phyloP scores from a whole-genome alignment of 2,113 vertebrate genomes.

The Zapornia atra region DNA sequence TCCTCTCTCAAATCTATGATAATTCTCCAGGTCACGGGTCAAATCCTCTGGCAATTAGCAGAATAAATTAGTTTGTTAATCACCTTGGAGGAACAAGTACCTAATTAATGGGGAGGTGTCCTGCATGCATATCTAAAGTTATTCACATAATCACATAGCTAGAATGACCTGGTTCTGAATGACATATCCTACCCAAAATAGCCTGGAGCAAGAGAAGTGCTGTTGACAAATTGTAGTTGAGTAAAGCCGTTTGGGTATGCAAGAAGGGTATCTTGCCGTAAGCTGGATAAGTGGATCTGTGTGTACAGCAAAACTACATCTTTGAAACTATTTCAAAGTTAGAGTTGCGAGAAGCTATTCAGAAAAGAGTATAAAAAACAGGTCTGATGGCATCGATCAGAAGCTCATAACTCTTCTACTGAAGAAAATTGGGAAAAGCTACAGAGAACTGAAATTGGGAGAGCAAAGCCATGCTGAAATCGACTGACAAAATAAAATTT shows the following conservation, averaged over 20 bases:
- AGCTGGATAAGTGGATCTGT: not conserved
- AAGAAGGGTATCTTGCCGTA: not conserved
- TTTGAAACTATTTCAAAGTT: constrained; percentile 45
- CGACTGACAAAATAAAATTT: not conserved
- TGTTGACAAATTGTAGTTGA: constrained; percentile 28
- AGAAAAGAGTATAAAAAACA: not conserved
- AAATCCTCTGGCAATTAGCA: not conserved
- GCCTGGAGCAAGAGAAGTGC: constrained; percentile 29
- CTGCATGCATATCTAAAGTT: not conserved
- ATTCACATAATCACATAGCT: not conserved
- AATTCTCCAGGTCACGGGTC: not conserved
- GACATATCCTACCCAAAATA: constrained; percentile 23
- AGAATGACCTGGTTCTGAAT: constrained; percentile 29
- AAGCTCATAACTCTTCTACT: not conserved
- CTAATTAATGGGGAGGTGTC: constrained; percentile 27
- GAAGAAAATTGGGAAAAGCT: not conserved
- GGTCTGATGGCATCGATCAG: not conserved
- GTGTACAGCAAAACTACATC: not conserved
- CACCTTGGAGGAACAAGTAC: not conserved
- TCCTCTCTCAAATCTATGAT: not conserved
- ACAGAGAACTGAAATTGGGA: not conserved
- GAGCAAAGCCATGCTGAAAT: not conserved
- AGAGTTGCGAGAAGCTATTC: not conserved
- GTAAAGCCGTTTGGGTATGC: constrained; percentile 32
- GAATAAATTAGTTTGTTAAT: constrained; percentile 29